Evolutionary conservation across 1,140 invertebrate genomes (phyloP).

Genomic region (Hylyphantes graminicola): DNA sequence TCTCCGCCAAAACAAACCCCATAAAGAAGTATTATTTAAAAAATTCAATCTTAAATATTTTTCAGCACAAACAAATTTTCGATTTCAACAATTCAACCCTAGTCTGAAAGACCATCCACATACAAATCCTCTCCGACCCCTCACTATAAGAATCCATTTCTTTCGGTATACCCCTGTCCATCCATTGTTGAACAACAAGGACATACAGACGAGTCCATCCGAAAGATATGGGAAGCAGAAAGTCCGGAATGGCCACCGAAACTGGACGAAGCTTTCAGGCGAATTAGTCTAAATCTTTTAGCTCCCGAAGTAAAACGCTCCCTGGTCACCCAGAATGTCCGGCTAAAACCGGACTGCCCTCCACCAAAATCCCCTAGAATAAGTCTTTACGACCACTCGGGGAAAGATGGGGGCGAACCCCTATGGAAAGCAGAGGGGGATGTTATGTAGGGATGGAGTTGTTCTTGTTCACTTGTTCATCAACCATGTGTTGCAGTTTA

Average conservation of each 20-base stretch:
- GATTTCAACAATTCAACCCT: not conserved
- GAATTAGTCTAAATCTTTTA: slow-evolving; percentile 55
- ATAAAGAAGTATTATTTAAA: not conserved
- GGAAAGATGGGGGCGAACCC: not conserved
- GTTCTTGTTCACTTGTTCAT: no score
- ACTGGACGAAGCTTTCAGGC: slow-evolving; percentile 36
- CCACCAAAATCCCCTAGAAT: slow-evolving; percentile 45
- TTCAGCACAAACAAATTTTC: not conserved
- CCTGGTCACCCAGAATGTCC: slow-evolving; percentile 51
- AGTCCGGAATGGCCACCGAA: slow-evolving; percentile 9
- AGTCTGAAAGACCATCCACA: not conserved
- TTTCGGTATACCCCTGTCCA: not conserved
- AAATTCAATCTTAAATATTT: not conserved
- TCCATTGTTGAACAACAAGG: not conserved
- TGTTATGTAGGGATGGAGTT: not conserved
- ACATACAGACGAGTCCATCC: not conserved
- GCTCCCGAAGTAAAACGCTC: slow-evolving; percentile 36
- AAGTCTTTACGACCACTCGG: slow-evolving; percentile 53
- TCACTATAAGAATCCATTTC: not conserved
- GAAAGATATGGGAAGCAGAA: not conserved
- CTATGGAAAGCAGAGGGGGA: not conserved
- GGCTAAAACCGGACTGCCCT: slow-evolving; percentile 15
- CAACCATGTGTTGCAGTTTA: no score
- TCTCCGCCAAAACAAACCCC: no score
- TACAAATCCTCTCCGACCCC: not conserved